Conservation (phyloP, 2,888 invertebrate species). For the Dione juno region DNA sequence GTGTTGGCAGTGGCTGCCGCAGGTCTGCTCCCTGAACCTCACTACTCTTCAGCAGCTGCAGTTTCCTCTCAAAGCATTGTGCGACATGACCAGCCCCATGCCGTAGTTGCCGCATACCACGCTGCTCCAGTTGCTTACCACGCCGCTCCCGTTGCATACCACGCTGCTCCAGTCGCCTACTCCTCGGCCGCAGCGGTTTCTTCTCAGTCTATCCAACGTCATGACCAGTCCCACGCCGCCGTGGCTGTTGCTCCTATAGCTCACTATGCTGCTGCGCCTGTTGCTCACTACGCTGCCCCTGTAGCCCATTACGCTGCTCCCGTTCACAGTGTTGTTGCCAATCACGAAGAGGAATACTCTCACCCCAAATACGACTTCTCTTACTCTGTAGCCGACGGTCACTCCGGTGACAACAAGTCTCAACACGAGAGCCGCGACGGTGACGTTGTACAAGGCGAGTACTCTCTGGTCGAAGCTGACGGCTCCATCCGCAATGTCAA, state of each 20-base stretch:
- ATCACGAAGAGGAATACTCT: conserved; percentile 59
- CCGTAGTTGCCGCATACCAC: conserved; percentile 37
- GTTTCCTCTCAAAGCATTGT: conserved; percentile 71
- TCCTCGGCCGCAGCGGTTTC: conserved; percentile 50
- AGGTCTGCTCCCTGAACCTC: conserved; percentile 64
- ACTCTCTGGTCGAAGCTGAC: conserved; percentile 71
- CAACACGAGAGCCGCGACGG: conserved; percentile 84
- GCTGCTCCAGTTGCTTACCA: conserved; percentile 52
- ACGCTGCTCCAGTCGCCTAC: conserved; percentile 49
- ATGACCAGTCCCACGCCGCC: conserved; percentile 54
- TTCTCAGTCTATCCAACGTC: conserved; percentile 77
- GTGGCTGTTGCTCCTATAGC: conserved; percentile 53
- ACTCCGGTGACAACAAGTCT: conserved; percentile 83
- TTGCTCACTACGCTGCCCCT: conserved; percentile 57
- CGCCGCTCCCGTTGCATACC: conserved; percentile 54
- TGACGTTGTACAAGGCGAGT: conserved; percentile 83
- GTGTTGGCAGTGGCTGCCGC: conserved; percentile 71
- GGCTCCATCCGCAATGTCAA: conserved; percentile 79
- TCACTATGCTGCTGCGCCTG: conserved; percentile 52
- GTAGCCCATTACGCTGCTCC: conserved; percentile 58
- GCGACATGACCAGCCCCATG: conserved; percentile 58
- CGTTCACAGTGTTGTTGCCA: conserved; percentile 62
- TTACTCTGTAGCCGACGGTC: conserved; percentile 82
- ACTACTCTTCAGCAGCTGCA: conserved; percentile 68
- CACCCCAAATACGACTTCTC: conserved; percentile 83